Percentiles rank a stretch among this genome's conserved stretches.
phyloP scores from a whole-genome alignment of 2,113 vertebrate species.

The Ia io region DNA sequence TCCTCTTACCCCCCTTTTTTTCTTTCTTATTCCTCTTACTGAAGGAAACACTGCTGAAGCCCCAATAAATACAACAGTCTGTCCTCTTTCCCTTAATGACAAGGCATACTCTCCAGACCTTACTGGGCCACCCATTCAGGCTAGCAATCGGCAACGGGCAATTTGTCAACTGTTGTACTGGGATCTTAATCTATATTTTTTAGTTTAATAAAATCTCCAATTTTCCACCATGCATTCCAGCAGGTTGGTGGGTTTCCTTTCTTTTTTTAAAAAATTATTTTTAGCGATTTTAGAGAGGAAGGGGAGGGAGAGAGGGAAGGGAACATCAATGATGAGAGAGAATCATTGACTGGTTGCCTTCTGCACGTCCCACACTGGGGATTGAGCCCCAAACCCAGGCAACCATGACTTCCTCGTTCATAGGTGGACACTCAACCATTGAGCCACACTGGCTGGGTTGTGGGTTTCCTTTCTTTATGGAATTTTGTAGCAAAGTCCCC shows the following conservation, averaged over 20 bases:
- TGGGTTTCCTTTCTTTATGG: background rate
- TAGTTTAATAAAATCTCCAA: background rate
- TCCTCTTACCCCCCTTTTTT: background rate
- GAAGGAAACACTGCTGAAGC: background rate
- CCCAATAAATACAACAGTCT: background rate
- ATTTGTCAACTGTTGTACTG: background rate
- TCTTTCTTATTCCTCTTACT: background rate
- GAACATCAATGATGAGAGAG: no score
- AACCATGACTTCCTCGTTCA: no score
- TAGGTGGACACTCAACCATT: no score
- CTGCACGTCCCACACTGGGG: no score
- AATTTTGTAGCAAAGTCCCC: background rate
- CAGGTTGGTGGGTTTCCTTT: background rate
- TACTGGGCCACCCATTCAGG: background rate
- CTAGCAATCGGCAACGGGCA: background rate
- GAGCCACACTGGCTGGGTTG: no score
- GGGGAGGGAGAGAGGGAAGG: no score
- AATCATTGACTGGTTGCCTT: no score
- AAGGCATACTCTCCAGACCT: background rate
- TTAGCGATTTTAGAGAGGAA: no score
- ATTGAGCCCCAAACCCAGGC: no score
- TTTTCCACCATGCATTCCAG: background rate
- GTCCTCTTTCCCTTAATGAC: background rate
- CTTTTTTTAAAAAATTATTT: no score
- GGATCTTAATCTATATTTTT: background rate